Conservation (phyloP, 2,113 vertebrate genomes). For the Piprites chloris region DNA sequence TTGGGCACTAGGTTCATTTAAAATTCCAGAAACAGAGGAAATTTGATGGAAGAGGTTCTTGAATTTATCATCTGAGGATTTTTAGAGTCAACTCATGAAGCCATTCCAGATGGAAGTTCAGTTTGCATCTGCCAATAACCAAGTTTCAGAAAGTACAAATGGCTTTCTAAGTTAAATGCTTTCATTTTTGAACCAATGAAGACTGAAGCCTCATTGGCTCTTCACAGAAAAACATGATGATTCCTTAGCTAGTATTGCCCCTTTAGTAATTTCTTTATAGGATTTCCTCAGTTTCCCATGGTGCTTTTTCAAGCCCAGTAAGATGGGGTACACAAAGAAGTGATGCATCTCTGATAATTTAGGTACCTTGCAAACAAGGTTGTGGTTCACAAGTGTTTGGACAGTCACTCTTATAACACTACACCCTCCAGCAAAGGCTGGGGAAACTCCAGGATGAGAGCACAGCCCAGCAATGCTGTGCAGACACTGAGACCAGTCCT, state of each 20-base stretch:
- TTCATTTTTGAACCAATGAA: not conserved
- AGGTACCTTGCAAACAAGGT: not conserved
- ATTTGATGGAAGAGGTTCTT: not conserved
- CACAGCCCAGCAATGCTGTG: accelerated
- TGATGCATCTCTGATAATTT: accelerated
- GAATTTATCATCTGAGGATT: not conserved
- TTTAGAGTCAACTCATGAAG: not conserved
- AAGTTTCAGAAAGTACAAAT: not conserved
- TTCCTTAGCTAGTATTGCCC: not conserved
- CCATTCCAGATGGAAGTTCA: not conserved
- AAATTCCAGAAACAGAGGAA: not conserved
- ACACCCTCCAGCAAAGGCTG: not conserved
- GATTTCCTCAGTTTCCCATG: not conserved
- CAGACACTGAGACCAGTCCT: not conserved
- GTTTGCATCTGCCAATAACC: not conserved
- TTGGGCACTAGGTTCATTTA: not conserved
- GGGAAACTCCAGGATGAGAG: too few relatives aligned
- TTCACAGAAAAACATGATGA: not conserved
- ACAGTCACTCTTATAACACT: not conserved
- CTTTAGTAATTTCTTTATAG: not conserved
- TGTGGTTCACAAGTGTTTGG: not conserved
- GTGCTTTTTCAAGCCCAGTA: not conserved
- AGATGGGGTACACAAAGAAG: not conserved
- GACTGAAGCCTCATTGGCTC: not conserved
- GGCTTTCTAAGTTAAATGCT: not conserved